Evolutionary conservation across 2,113 vertebrate genomes (phyloP).

Genomic region (Phyllopteryx taeniolatus): DNA sequence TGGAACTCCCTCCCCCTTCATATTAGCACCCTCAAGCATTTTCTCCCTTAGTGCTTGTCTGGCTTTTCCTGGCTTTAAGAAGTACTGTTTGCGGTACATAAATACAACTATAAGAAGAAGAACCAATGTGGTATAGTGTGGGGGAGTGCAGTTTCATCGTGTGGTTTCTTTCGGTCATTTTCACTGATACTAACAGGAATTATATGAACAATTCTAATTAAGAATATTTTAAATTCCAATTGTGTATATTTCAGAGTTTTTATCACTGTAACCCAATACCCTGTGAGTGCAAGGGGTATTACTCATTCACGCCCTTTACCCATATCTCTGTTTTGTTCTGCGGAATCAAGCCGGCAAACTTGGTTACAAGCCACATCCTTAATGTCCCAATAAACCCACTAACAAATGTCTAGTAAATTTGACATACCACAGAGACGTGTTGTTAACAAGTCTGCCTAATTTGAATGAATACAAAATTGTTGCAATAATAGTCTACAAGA

Average conservation of each 20-base stretch:
- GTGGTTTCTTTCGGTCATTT: neutral
- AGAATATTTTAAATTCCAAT: neutral
- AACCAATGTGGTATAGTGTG: neutral
- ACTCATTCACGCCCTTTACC: neutral
- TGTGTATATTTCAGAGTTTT: neutral
- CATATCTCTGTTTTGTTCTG: neutral
- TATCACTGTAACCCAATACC: too few species aligned
- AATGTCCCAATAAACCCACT: too few species aligned
- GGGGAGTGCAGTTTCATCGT: constrained; percentile 9
- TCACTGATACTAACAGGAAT: neutral
- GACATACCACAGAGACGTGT: too few species aligned
- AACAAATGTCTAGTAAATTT: too few species aligned
- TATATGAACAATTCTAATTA: neutral
- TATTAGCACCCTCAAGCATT: constrained; percentile 46
- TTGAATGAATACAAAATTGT: too few species aligned
- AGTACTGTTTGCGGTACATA: neutral
- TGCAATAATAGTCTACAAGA: too few species aligned
- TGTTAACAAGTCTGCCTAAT: too few species aligned
- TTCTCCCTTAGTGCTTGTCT: constrained; percentile 51
- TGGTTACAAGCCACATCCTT: neutral
- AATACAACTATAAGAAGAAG: constrained; percentile 12
- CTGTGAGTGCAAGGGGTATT: neutral
- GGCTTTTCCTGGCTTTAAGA: constrained; percentile 29
- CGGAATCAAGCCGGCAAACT: neutral
- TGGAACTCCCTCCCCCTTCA: constrained; percentile 31